These are phyloP conservation scores for Drosophila jambulina DNA, from an alignment of 1,140 invertebrate species.

Conservation along the genomic window DNA sequence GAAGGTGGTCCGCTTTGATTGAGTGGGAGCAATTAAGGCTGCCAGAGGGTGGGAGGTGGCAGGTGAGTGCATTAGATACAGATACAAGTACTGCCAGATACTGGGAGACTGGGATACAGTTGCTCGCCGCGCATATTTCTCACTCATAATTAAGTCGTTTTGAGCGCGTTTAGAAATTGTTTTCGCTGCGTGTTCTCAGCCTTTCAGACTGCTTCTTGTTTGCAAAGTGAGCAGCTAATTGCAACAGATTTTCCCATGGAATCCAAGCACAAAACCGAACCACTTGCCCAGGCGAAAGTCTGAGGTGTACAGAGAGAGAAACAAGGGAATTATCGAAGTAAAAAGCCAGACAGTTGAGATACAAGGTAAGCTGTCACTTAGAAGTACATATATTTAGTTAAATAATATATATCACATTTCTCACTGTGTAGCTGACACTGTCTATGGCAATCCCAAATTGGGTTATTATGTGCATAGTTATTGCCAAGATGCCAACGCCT, in stretches of 20 bases:
- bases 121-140: conserved; percentile 80
- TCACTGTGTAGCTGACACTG: background rate
- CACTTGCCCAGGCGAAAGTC: conserved; percentile 62
- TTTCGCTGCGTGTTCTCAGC: conserved; percentile 75
- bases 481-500: conserved; percentile 54
- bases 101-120: conserved; percentile 56
- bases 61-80: conserved; percentile 21
- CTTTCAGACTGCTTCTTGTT: conserved; percentile 52
- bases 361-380: background rate
- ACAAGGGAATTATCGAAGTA: background rate
- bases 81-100: conserved; percentile 22
- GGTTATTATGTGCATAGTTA: conserved; percentile 83
- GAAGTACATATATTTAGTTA: no score
- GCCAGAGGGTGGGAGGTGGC: background rate
- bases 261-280: conserved; percentile 17
- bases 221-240: conserved; percentile 77
- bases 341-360: background rate
- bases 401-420: no score
- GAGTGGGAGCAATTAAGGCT: conserved; percentile 78
- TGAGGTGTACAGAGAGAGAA: background rate
- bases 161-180: conserved; percentile 83
- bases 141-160: conserved; percentile 83
- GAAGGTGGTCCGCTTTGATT: conserved; percentile 82
- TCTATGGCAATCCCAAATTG: conserved; percentile 54
- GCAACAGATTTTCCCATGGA: conserved; percentile 80